Evolutionary conservation across 1,140 invertebrate species (phyloP), one percentile per base, ranked within the genome.

Genomic region (Cylas formicarius): DNA sequence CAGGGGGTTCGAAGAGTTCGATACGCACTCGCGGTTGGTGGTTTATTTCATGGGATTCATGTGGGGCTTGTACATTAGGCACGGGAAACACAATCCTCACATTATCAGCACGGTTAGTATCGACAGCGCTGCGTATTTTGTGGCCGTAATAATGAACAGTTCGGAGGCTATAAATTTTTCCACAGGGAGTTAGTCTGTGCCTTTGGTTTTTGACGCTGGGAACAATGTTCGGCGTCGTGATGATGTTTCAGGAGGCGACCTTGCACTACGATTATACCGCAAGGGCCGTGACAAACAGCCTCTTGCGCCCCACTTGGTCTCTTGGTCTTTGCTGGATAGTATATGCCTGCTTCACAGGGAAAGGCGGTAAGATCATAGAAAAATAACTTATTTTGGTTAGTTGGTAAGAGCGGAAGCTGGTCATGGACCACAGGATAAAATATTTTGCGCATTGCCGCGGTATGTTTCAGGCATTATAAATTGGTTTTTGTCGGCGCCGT

Each of bases 31-130:
- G 3, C 39, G 45, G 16, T 21, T 48, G 13, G 40, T n/a, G n/a
- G 29, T 26, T n/a, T 52, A 47, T 20, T 52, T 48, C 42, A 48
- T 52, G 23, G 50, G 50, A 8, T 37, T 48, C 13, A 41, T 31
- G 37, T 33, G 48, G 42, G 50, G 50, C 16, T 23, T 52, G 4
- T 48, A 23, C 16, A 48, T 52, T 41, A 44, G 45, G 27, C 22
- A 33, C 13, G 41, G 34, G 5, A 26, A 10, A 27, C 2, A 37
- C 7, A 21, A 23, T n/a, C n/a, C n/a, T n/a, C n/a, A n/a, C n/a
- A n/a, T n/a, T n/a, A n/a, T n/a, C n/a, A n/a, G n/a, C n/a, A n/a
- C n/a, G n/a, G n/a, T n/a, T n/a, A n/a, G n/a, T n/a, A n/a, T n/a
- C n/a, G n/a, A n/a, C n/a, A n/a, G n/a, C n/a, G n/a, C n/a, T n/a